phyloP scores from a whole-genome alignment of 2,113 vertebrate species.

The Macaca nemestrina region DNA sequence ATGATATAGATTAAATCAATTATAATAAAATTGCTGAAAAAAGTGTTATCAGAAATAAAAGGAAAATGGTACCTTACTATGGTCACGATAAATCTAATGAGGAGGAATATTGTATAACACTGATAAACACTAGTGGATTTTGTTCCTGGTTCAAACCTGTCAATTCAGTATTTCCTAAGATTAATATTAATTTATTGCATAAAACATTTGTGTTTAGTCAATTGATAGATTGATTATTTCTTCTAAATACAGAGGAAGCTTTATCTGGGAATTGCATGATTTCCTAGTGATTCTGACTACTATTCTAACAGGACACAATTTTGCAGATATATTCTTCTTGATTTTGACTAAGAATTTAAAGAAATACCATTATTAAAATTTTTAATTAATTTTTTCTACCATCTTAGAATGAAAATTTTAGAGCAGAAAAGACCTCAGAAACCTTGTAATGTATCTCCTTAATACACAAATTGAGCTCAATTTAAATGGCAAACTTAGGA shows the following conservation, averaged over 20 bases:
- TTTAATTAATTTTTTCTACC: not conserved
- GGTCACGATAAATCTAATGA: not conserved
- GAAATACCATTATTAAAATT: not conserved
- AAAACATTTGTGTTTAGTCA: not conserved
- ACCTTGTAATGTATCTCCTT: not conserved
- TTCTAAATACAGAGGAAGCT: not conserved
- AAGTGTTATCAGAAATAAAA: not conserved
- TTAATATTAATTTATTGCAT: not conserved
- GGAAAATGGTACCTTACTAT: not conserved
- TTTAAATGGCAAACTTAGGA: not conserved
- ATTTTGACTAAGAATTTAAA: not conserved
- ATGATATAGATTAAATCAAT: not conserved
- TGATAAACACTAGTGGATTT: not conserved
- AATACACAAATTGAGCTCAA: not conserved
- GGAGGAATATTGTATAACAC: not conserved
- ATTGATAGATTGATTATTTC: not conserved
- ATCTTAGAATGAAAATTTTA: not conserved
- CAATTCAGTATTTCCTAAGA: not conserved
- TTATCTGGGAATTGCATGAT: not conserved
- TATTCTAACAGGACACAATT: not conserved
- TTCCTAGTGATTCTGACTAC: not conserved
- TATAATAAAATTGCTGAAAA: not conserved
- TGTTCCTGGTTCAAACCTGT: not conserved
- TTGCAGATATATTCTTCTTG: not conserved
- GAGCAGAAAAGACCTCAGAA: not conserved